Evolutionary conservation across 2,797 vertebrate species (phyloP), one percentile per base, ranked within the genome.

Genomic region (Oophaga sylvatica): DNA sequence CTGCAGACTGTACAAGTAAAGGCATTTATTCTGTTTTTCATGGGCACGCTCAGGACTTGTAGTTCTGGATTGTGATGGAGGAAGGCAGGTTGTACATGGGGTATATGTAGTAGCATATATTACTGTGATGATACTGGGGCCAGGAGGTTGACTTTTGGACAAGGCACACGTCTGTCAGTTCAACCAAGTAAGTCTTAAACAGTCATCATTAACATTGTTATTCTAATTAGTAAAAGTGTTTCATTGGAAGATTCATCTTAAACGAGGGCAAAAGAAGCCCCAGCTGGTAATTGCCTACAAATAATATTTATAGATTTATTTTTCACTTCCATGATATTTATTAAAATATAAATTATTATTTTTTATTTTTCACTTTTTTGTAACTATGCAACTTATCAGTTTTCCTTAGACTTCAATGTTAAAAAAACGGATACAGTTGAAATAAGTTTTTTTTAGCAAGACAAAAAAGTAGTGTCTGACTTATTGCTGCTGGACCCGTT

Each of bases 91-190:
- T 48, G 73, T n/a, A 48, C 20, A 53, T 48, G 65, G n/a, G 56
- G 65, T 86, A 80, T 35, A 31, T 75, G 80, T 82, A 87, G 17
- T 56, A 45, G 16, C 15, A 35, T 80, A 17, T 67, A 41, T 81
- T 53, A 90, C 63, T 90, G 92, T 92, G 93, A 86, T 10, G 15
- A 81, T 4, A 87, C 41, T 89, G 7, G 70, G 13, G 68, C 0
- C 4, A 1, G 0, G 57, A 91, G 82, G 65, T 0, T 92, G 56
- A 48, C 68, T 70, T 92, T 92, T 87, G 93, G 92, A 10, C 11
- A 85, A 84, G 92, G 92, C 80, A 93, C 91, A 68, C 88, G 81
- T 56, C 59, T 94, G 86, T 87, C 90, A 65, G 87, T 93, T 41
- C 70, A 84, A 70, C 89, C 84, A 85, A 90, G 92, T 93, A 91